Evolutionary conservation across 2,888 invertebrate species (phyloP).

Genomic region (Serrognathus titanus): DNA sequence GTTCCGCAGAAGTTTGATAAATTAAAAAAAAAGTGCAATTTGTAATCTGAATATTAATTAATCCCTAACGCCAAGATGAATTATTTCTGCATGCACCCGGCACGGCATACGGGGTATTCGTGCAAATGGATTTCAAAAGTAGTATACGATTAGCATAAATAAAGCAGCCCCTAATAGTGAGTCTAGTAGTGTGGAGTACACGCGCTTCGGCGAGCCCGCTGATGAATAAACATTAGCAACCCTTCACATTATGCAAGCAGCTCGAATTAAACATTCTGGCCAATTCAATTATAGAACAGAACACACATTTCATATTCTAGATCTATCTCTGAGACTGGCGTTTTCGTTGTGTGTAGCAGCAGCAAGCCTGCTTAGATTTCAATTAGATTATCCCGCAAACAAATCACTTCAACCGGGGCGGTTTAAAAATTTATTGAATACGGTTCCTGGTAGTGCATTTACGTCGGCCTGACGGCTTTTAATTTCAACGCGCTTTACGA

Average conservation of each 20-base stretch:
- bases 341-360: slow-evolving; percentile 20
- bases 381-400: slow-evolving; percentile 17
- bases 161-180: slow-evolving; percentile 17
- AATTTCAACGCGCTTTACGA: too few species aligned
- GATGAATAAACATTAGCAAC: slow-evolving; percentile 48
- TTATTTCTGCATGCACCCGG: too few species aligned
- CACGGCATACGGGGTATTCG: neutral
- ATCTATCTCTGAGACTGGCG: slow-evolving; percentile 35
- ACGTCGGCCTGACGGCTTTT: too few species aligned
- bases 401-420: slow-evolving; percentile 5
- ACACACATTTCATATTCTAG: slow-evolving; percentile 46
- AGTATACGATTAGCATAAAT: slow-evolving; percentile 28
- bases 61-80: too few species aligned
- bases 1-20: too few species aligned
- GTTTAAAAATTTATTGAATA: slow-evolving; percentile 4
- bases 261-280: slow-evolving; percentile 47
- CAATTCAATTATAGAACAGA: slow-evolving; percentile 49
- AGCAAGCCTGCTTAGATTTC: slow-evolving; percentile 8
- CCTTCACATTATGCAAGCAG: slow-evolving; percentile 48
- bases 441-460: neutral
- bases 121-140: slow-evolving; percentile 10
- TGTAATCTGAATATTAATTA: too few species aligned
- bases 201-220: slow-evolving; percentile 27
- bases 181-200: slow-evolving; percentile 23
- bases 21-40: too few species aligned